Evolutionary conservation across 1,140 invertebrate genomes (phyloP).

Genomic region (Steinernema khuongi): DNA sequence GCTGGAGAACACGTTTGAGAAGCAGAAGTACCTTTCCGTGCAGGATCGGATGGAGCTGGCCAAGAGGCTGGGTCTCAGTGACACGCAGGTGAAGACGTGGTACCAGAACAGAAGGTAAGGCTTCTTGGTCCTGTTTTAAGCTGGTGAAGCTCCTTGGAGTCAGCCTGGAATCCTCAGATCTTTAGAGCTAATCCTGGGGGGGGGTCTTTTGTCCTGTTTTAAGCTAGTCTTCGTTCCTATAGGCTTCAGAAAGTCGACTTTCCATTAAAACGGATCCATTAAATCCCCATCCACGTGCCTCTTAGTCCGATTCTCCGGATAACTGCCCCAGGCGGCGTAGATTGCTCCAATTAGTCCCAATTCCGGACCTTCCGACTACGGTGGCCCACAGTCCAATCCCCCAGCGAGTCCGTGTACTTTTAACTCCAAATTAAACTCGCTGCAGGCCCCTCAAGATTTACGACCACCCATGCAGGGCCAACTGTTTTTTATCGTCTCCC

Average conservation of each 20-base stretch:
- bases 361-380: no score
- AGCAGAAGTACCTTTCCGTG: constrained; percentile 95
- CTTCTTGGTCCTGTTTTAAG: not conserved
- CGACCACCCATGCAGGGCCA: not conserved
- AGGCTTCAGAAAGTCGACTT: not conserved
- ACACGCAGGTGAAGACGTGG: constrained; percentile 99
- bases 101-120: constrained; percentile 93
- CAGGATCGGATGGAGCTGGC: constrained; percentile 97
- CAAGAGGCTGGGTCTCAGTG: constrained; percentile 85
- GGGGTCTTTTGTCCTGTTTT: not conserved
- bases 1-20: constrained; percentile 91
- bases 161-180: not conserved
- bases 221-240: constrained; percentile 17
- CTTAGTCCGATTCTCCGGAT: constrained; percentile 26
- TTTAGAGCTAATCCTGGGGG: not conserved
- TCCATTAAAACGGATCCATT: constrained; percentile 17
- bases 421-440: constrained; percentile 19
- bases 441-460: constrained; percentile 7
- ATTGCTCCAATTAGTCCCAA: constrained; percentile 19
- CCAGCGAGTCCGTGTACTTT: not conserved
- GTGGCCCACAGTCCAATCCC: constrained; percentile 19
- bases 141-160: not conserved
- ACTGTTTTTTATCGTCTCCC: not conserved
- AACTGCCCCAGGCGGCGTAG: constrained; percentile 19
- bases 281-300: not conserved